phyloP scores from a whole-genome alignment of 2,888 invertebrate species.

The Noctua pronuba region DNA sequence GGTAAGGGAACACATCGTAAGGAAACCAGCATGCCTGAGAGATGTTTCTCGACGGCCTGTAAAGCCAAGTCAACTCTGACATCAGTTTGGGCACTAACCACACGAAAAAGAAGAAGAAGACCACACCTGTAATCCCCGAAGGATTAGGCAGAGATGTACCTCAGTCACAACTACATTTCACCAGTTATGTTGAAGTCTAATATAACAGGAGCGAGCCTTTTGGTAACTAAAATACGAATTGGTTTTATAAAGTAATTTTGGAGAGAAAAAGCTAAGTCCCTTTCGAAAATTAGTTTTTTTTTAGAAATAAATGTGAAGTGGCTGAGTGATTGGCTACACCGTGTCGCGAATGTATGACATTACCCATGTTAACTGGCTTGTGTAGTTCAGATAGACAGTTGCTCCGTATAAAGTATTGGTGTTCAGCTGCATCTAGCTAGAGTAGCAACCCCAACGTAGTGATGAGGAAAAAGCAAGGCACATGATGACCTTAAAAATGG shows the following conservation, averaged over 20 bases:
- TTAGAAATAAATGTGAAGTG: background rate
- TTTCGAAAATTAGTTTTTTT: too few relatives aligned
- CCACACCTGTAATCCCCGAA: background rate
- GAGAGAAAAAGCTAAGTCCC: background rate
- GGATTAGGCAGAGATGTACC: too few relatives aligned
- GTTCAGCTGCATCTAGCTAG: background rate
- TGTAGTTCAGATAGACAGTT: background rate
- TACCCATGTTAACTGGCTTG: background rate
- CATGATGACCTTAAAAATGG: background rate
- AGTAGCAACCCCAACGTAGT: background rate
- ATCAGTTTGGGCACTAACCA: too few relatives aligned
- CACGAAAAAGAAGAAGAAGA: too few relatives aligned
- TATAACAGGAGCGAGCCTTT: background rate
- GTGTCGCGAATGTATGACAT: background rate
- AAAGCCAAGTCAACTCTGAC: too few relatives aligned
- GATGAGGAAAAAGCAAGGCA: background rate
- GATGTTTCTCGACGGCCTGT: too few relatives aligned
- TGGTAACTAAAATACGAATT: background rate
- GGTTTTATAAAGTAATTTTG: background rate
- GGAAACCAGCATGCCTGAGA: too few relatives aligned
- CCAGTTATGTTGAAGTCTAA: background rate
- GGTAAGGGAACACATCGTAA: too few relatives aligned
- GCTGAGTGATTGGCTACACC: background rate
- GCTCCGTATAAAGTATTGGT: background rate
- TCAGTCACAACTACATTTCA: background rate